These are phyloP conservation scores for Odontesthes bonariensis DNA, from an alignment of 2,113 vertebrate genomes.

Conservation along the genomic window DNA sequence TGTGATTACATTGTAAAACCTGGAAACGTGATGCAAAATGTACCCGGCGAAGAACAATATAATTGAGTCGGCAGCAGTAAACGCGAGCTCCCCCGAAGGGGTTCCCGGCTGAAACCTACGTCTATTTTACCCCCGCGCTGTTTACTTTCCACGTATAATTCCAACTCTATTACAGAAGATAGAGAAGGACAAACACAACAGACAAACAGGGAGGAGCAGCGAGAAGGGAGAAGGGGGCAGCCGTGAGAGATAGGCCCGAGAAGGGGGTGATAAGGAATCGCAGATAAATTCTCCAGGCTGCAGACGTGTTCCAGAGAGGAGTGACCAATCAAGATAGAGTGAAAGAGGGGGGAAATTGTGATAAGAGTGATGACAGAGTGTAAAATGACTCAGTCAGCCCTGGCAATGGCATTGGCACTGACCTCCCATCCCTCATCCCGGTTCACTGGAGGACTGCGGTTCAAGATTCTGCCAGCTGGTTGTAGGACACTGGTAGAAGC, in stretches of 20 bases:
- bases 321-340: conserved; percentile 75
- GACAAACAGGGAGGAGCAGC: conserved; percentile 26
- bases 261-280: conserved; percentile 70
- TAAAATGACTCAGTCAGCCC: conserved; percentile 70
- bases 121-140: conserved; percentile 39
- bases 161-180: conserved; percentile 57
- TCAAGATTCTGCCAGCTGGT: conserved; percentile 20
- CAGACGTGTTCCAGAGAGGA: conserved; percentile 69
- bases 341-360: conserved; percentile 63
- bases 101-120: conserved; percentile 12
- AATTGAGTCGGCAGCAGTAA: conserved; percentile 29
- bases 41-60: conserved; percentile 9
- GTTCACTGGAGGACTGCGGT: conserved; percentile 24
- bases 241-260: conserved; percentile 55
- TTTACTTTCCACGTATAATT: conserved; percentile 60
- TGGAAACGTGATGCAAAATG: conserved; percentile 21
- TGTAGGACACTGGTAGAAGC: conserved; percentile 14
- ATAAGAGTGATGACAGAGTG: conserved; percentile 78
- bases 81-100: conserved; percentile 13
- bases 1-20: conserved; percentile 32
- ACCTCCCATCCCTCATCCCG: conserved; percentile 58
- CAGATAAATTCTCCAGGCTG: conserved; percentile 71
- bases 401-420: conserved; percentile 55
- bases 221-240: conserved; percentile 23
- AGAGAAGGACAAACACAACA: conserved; percentile 62